phyloP scores from a whole-genome alignment of 2,888 invertebrate species.

The Ptilodon capucinus region DNA sequence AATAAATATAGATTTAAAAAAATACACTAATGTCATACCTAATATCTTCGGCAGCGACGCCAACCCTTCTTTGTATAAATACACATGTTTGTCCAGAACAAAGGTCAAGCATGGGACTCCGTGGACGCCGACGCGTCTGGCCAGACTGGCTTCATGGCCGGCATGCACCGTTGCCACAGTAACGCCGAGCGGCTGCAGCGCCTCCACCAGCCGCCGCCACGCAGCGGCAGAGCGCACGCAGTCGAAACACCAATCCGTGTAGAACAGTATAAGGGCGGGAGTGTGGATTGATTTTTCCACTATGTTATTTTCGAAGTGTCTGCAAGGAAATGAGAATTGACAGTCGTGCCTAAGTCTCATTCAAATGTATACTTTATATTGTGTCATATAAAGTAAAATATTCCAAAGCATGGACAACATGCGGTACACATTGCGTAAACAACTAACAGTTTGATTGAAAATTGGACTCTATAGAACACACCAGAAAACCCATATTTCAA shows the following conservation, averaged over 20 bases:
- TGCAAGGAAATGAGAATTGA: slow-evolving; percentile 58
- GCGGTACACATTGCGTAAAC: no score
- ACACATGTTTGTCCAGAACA: slow-evolving; percentile 91
- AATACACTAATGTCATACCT: slow-evolving; percentile 69
- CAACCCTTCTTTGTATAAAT: slow-evolving; percentile 92
- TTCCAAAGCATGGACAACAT: no score
- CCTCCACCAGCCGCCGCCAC: slow-evolving; percentile 92
- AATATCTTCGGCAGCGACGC: slow-evolving; percentile 91
- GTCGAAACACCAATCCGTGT: slow-evolving; percentile 97
- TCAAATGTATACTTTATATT: no score
- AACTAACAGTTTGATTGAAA: no score
- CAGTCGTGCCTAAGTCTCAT: no score
- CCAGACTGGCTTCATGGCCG: slow-evolving; percentile 89
- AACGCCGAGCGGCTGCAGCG: slow-evolving; percentile 92
- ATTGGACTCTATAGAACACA: no score
- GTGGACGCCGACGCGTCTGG: slow-evolving; percentile 90
- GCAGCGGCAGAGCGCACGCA: slow-evolving; percentile 94
- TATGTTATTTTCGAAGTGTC: slow-evolving; percentile 93
- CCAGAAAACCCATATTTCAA: no score
- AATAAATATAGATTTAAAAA: no score
- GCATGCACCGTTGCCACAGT: slow-evolving; percentile 91
- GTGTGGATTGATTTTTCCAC: slow-evolving; percentile 91
- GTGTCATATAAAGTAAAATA: no score
- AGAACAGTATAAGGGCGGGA: slow-evolving; percentile 94
- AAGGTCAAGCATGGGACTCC: slow-evolving; percentile 92